Evolutionary conservation across 64 coral and sea anemone genomes (phyloP).

Genomic region (Stylophora pistillata): DNA sequence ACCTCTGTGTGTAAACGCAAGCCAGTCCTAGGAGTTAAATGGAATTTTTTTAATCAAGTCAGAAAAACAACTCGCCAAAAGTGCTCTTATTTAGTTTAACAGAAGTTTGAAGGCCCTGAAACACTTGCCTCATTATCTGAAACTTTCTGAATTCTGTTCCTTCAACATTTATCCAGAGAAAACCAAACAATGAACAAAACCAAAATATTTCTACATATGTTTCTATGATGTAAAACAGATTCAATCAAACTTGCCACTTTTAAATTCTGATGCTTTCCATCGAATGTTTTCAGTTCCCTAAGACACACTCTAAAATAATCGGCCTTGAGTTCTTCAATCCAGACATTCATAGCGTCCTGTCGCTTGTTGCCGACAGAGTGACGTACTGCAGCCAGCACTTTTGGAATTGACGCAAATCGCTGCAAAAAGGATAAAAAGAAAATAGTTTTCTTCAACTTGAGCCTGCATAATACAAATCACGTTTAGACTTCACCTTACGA

Average conservation of each 20-base stretch:
- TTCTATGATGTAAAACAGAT: no score
- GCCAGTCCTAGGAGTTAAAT: no score
- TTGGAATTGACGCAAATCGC: slow-evolving; percentile 47
- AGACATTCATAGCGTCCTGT: slow-evolving; percentile 39
- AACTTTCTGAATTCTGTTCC: not conserved
- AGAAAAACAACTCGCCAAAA: no score
- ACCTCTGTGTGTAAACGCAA: no score
- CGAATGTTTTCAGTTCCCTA: slow-evolving; percentile 12
- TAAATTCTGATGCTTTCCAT: slow-evolving; percentile 13
- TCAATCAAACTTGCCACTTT: not conserved
- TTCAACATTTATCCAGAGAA: no score
- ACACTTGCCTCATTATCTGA: no score
- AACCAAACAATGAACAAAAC: no score
- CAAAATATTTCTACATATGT: no score
- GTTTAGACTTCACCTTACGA: no score
- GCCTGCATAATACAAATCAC: not conserved
- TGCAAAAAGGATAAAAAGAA: not conserved
- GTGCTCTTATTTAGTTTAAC: no score
- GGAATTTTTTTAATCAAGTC: no score
- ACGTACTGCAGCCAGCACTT: slow-evolving; percentile 44
- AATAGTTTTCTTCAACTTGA: not conserved
- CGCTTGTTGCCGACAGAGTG: slow-evolving; percentile 18
- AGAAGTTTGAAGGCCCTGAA: no score
- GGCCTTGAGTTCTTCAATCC: slow-evolving; percentile 6
- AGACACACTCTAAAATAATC: slow-evolving; percentile 2